A percentile compares a stretch with the other conserved stretches of the same genome.
Conservation (phyloP, 2,888 invertebrate species). For the Gasteruption jaculator region DNA sequence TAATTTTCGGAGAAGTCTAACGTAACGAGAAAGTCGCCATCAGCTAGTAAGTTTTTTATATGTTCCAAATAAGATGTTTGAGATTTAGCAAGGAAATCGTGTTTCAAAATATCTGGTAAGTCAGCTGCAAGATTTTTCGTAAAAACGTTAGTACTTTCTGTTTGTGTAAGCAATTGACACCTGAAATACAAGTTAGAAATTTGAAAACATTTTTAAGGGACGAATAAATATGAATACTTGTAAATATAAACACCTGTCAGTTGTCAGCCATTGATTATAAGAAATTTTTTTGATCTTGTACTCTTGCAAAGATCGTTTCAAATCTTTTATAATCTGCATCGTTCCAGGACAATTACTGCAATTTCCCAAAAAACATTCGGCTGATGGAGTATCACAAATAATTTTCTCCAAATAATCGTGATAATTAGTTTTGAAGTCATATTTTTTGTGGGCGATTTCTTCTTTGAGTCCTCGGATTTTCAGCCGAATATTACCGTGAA, state of each 20-base stretch:
- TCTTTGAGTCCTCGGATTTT: slow-evolving; percentile 4
- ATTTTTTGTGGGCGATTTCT: neutral
- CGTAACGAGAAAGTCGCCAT: slow-evolving; percentile 11
- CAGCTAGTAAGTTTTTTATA: slow-evolving; percentile 10
- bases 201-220: neutral
- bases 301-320: neutral
- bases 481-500: slow-evolving; percentile 3
- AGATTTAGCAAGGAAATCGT: slow-evolving; percentile 19
- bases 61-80: slow-evolving; percentile 13
- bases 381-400: neutral
- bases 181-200: slow-evolving; percentile 1
- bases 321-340: slow-evolving; percentile 1
- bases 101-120: slow-evolving; percentile 8
- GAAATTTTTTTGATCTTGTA: slow-evolving; percentile 1
- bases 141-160: too few relatives aligned
- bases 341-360: slow-evolving; percentile 1
- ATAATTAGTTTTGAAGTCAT: neutral
- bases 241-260: slow-evolving; percentile 1
- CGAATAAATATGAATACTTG: neutral
- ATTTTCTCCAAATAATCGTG: slow-evolving; percentile 1
- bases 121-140: too few relatives aligned
- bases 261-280: slow-evolving; percentile 1
- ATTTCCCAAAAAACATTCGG: slow-evolving; percentile 1
- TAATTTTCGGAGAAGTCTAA: slow-evolving; percentile 22
- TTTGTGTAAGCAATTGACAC: too few relatives aligned